Evolutionary conservation across 2,113 vertebrate species (phyloP), one percentile per base, ranked within the genome.

Genomic region (Oxyruncus cristatus): DNA sequence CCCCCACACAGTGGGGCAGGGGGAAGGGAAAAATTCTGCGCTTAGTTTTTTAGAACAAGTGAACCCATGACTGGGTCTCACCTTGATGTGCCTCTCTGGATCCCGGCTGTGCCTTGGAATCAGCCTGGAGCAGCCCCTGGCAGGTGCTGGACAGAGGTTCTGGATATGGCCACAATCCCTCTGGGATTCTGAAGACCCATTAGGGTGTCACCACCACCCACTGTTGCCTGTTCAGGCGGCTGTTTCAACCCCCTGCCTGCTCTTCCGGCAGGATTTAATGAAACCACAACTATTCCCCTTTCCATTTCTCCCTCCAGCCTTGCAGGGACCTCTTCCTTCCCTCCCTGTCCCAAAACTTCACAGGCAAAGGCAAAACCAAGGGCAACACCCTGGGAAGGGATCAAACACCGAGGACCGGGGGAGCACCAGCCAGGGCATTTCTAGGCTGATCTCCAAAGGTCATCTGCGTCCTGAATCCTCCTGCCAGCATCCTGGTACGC

Each of bases 211-310:
- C 39, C 80, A 85, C 30, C 73, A 19, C 41, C 74, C 14, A 2
- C 3, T 23, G 6, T 12, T 47, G 16, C 7, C 23, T 5, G 12
- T 0, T 0, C 12, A 33, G 55, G 35, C 46, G 55, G 5, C 46
- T 2, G 0, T 14, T 32, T 37, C 37, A 22, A 46, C 17, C 53
- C 55, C 20, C 55, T 37, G 44, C 50, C 33, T 0, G 0, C 23
- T 86, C 55, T 55, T 6, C 68, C 15, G 2, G 18, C 41, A 33
- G 65, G 30, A 72, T 67, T 53, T 28, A 2, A 52, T 6, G 22
- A 15, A 83, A 41, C 11, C 8, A 16, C 23, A 28, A 35, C 6
- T 5, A 5, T 50, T 87, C 35, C 61, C 56, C 27, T 53, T 68
- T 12, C 50, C 20, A 1, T 8, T 52, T 16, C 13, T 7, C 28